Percentiles rank a stretch among this genome's conserved stretches.
Conservation (phyloP, 2,797 vertebrate genomes). For the Serranus cabrilla region DNA sequence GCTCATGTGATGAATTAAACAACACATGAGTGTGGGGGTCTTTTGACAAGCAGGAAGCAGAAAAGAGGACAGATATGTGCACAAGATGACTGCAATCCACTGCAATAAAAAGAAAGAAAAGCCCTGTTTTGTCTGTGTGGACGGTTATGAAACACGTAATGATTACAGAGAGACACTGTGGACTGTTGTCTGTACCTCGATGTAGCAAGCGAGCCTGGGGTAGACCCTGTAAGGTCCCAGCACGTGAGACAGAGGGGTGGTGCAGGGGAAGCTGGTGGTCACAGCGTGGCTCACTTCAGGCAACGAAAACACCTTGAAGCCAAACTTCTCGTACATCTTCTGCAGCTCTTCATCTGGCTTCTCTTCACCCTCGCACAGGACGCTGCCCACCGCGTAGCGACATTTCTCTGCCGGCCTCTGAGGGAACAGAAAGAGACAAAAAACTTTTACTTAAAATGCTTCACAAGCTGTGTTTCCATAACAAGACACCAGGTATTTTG, state of each 20-base stretch:
- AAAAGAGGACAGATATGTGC: conserved; percentile 40
- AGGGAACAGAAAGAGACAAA: conserved; percentile 6
- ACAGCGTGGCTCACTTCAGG: conserved; percentile 95
- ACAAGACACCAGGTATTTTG: not conserved
- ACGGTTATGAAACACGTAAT: not conserved
- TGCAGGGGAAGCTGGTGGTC: conserved; percentile 91
- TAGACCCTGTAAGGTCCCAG: conserved; percentile 92
- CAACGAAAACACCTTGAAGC: conserved; percentile 94
- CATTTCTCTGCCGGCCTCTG: conserved; percentile 92
- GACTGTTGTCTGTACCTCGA: conserved; percentile 87
- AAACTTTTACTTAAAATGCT: conserved; percentile 6
- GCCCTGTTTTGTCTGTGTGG: not conserved
- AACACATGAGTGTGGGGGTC: conserved; percentile 40
- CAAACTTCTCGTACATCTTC: conserved; percentile 91
- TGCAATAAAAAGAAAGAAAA: conserved; percentile 18
- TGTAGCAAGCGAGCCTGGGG: conserved; percentile 90
- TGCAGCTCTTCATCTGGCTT: conserved; percentile 88
- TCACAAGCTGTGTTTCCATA: too few relatives aligned
- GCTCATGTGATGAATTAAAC: conserved; percentile 72
- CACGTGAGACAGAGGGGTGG: conserved; percentile 90
- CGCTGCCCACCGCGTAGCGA: conserved; percentile 92
- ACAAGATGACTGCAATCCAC: conserved; percentile 23
- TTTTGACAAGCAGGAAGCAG: conserved; percentile 38
- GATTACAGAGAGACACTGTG: not conserved
- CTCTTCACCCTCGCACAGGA: conserved; percentile 92